Evolutionary conservation across 2,113 vertebrate species (phyloP), one percentile per base, ranked within the genome.

Genomic region (Coptodon rendalli): DNA sequence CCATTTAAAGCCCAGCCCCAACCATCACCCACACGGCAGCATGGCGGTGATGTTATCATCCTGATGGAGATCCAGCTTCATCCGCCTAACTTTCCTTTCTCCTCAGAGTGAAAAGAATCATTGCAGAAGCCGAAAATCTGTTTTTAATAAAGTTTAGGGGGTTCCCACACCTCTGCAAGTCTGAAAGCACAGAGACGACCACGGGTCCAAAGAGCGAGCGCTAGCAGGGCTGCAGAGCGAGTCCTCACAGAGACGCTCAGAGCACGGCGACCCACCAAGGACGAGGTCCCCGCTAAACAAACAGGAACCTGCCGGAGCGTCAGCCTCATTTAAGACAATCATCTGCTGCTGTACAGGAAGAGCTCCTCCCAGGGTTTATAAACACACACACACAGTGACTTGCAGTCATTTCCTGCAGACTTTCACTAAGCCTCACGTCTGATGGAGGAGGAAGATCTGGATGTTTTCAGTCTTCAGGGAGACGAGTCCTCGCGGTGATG

Each of bases 291-390:
- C 10, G 6, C 31, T 1, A 66, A 38, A 12, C 31, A 38, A 36
- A 34, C 61, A 40, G 36, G 11, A 22, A 40, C n/a, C 66, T 73
- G 66, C 38, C 24, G 45, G 22, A 54, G 61, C 22, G 6, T 27
- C n/a, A 14, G 82, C 52, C 59, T 78, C 81, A 50, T 66, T 68
- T 71, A 6, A 8, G 0, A 9, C 6, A 50, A 84, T 10, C 11
- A 27, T 12, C 36, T 13, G 82, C 3, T 43, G 66, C 79, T 22
- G 84, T 10, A 86, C 87, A 89, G 91, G 91, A 91, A 89, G 91
- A n/a, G 5, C 89, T 80, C 87, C 87, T 73, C 87, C 87, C 68
- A 34, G 43, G 56, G 24, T 86, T 66, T 68, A 78, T 84, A 89
- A 84, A 92, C 89, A 91, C 78, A 84, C 50, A 40, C 48, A 40